A percentile compares a stretch with the other conserved stretches of the same genome.
These are phyloP conservation scores for Epistrophella euchroma DNA, from an alignment of 2,888 invertebrate species.

Conservation along the genomic window DNA sequence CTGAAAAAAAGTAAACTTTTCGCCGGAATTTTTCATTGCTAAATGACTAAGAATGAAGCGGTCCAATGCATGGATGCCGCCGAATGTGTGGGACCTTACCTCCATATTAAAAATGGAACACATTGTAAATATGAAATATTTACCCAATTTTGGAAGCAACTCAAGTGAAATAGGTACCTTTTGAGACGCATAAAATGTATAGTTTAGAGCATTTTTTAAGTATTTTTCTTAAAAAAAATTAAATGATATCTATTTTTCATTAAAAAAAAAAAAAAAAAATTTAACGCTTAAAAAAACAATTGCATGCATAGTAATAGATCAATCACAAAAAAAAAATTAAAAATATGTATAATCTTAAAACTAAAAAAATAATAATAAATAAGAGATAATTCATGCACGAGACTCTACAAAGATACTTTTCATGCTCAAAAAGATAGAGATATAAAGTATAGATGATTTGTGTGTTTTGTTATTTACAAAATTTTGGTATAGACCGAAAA, in stretches of 20 bases:
- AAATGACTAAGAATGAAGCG: too few relatives aligned
- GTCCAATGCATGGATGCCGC: too few relatives aligned
- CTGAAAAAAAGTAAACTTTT: too few relatives aligned
- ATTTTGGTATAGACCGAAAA: slow-evolving; percentile 58
- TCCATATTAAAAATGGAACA: too few relatives aligned
- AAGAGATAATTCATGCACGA: slow-evolving; percentile 41
- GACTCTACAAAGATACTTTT: slow-evolving; percentile 7
- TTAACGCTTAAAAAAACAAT: too few relatives aligned
- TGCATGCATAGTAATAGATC: background rate
- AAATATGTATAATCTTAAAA: background rate
- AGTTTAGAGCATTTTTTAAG: too few relatives aligned
- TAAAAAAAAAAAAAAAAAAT: background rate
- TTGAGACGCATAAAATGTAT: too few relatives aligned
- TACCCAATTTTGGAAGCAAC: background rate
- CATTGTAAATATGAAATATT: too few relatives aligned
- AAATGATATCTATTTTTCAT: background rate
- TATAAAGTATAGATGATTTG: slow-evolving; percentile 44
- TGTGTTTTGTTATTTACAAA: slow-evolving; percentile 53
- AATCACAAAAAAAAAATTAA: background rate
- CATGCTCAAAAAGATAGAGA: slow-evolving; percentile 21
- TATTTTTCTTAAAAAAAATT: too few relatives aligned
- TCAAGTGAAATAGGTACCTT: background rate
- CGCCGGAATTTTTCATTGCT: too few relatives aligned
- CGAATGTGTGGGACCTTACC: too few relatives aligned
- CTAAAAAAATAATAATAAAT: background rate